Evolutionary conservation across 1,140 invertebrate genomes (phyloP).

Genomic region (Ectropis grisescens): DNA sequence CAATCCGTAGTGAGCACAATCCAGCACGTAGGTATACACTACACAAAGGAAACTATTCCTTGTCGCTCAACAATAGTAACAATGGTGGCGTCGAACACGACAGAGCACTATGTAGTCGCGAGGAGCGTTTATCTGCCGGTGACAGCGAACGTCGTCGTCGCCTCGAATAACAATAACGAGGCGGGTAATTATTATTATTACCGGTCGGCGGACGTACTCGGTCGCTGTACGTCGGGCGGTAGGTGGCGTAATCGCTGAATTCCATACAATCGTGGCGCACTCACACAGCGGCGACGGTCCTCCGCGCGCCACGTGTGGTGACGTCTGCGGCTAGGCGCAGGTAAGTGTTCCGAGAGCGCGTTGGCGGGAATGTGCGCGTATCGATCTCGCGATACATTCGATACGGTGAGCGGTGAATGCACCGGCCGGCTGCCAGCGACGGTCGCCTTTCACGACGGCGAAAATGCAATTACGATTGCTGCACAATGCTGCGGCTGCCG

Average conservation of each 20-base stretch:
- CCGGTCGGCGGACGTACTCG: constrained; percentile 25
- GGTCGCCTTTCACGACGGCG: constrained; percentile 45
- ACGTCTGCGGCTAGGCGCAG: constrained; percentile 26
- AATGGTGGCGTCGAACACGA: constrained; percentile 13
- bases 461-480: constrained; percentile 33
- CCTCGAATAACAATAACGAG: constrained; percentile 41
- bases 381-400: constrained; percentile 58
- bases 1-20: constrained; percentile 17
- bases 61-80: constrained; percentile 15
- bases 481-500: constrained; percentile 10
- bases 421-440: constrained; percentile 23
- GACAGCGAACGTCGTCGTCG: constrained; percentile 26
- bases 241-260: constrained; percentile 47
- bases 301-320: constrained; percentile 34
- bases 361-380: constrained; percentile 23
- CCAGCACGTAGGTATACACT: constrained; percentile 11
- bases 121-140: constrained; percentile 31
- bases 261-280: constrained; percentile 37
- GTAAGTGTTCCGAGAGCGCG: constrained; percentile 20
- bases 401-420: constrained; percentile 47
- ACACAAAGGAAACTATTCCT: constrained; percentile 13
- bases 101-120: constrained; percentile 13
- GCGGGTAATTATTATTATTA: constrained; percentile 52
- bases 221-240: constrained; percentile 21
- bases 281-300: constrained; percentile 19